Percentiles rank a stretch among this genome's conserved stretches.
Evolutionary conservation across 1,140 invertebrate genomes (phyloP).

Genomic region (Daktulosphaira vitifoliae): DNA sequence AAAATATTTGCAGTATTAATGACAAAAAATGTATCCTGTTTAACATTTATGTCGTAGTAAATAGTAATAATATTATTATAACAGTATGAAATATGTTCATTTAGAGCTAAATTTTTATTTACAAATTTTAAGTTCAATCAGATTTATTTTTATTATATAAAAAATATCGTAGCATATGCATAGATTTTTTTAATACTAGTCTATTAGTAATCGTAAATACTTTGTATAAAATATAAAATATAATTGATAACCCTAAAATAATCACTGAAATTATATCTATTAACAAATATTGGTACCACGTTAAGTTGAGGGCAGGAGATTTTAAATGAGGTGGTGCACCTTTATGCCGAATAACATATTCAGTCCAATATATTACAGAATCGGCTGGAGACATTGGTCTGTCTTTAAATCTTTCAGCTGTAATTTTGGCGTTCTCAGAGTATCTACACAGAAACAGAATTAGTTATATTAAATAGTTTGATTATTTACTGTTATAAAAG

Average conservation of each 20-base stretch:
- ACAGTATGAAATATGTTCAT: too few species aligned
- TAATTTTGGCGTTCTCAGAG: constrained; percentile 21
- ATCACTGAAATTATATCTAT: constrained; percentile 35
- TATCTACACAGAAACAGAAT: constrained; percentile 35
- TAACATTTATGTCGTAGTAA: too few species aligned
- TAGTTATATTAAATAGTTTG: too few species aligned
- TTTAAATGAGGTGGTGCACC: constrained; percentile 41
- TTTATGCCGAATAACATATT: constrained; percentile 50
- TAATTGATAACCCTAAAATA: background rate
- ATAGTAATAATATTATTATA: too few species aligned
- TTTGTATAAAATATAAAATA: background rate
- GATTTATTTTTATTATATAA: too few species aligned
- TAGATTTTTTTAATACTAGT: background rate
- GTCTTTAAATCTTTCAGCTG: constrained; percentile 41
- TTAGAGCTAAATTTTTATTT: too few species aligned
- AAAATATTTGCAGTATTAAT: too few species aligned
- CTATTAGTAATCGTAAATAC: background rate
- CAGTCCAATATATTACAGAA: constrained; percentile 51
- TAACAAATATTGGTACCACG: constrained; percentile 37
- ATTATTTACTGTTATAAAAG: too few species aligned
- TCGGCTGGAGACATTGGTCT: constrained; percentile 48
- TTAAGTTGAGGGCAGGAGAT: constrained; percentile 35
- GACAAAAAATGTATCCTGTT: too few species aligned
- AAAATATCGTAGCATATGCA: too few species aligned
- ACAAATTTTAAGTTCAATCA: too few species aligned